These are phyloP conservation scores for Carpatolechia fugitivella DNA, from an alignment of 2,888 invertebrate species.

Conservation along the genomic window DNA sequence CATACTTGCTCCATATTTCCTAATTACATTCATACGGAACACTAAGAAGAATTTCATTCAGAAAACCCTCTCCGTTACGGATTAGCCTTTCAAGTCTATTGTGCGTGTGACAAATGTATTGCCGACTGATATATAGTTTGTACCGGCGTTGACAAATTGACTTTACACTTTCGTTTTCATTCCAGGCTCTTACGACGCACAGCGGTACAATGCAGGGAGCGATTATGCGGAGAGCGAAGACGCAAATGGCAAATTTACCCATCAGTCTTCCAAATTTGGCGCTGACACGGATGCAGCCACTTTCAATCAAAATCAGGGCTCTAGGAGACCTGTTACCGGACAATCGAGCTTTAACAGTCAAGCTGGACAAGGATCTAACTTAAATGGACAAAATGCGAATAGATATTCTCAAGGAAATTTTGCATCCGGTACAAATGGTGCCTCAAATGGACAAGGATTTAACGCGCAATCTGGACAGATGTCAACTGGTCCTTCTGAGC, in stretches of 20 bases:
- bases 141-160: slow-evolving; percentile 59
- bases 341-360: not conserved
- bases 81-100: slow-evolving; percentile 43
- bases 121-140: slow-evolving; percentile 45
- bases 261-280: slow-evolving; percentile 46
- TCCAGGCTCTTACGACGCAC: slow-evolving; percentile 71
- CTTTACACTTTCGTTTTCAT: slow-evolving; percentile 71
- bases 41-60: slow-evolving; percentile 35
- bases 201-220: slow-evolving; percentile 63
- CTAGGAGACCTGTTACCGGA: slow-evolving; percentile 30
- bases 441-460: not conserved
- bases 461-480: not conserved
- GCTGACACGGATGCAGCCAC: slow-evolving; percentile 42
- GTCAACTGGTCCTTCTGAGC: not conserved
- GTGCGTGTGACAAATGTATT: slow-evolving; percentile 59
- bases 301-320: slow-evolving; percentile 46
- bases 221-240: slow-evolving; percentile 54
- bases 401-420: not conserved
- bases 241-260: slow-evolving; percentile 45
- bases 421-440: not conserved
- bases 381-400: slow-evolving; percentile 2
- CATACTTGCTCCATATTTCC: slow-evolving; percentile 7
- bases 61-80: slow-evolving; percentile 37
- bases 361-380: slow-evolving; percentile 7
- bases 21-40: slow-evolving; percentile 13